Base-by-base conservation (phyloP, 2,888 invertebrate species). In the Nemapogon koenigi region DNA sequence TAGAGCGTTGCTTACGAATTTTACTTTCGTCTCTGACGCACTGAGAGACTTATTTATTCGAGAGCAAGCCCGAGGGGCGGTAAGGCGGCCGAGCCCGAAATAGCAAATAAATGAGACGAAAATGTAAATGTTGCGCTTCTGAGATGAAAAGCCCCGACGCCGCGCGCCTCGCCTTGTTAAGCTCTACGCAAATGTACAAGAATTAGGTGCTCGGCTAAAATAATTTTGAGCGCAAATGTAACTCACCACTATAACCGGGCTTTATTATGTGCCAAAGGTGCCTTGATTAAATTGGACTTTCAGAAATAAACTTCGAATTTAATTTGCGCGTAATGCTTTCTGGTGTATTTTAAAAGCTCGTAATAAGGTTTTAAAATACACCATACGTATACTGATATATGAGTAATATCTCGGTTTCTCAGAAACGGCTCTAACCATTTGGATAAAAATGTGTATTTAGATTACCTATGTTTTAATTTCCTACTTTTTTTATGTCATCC, bases 41-140 rank as follows among this genome's bases (percentile, higher is more conserved):
- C 65, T 25, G 62, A 63, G 55, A 69, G 73, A 72, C 66, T 76
- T 76, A 71, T 75, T 75, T 73, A 70, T 68, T 71, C 68, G 66
- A 61, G 62, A 57, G 61, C 59, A 55, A 62, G 46, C 36, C 46
- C 44, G 40, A 10, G 14, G 42, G 42, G 51, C 48, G n/a, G n/a
- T 54, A 51, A 56, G 55, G 39, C 29, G 56, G 56, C 57, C 53
- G 62, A 59, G 67, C 72, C 66, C 73, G 72, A 78, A 78, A 78
- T 78, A 78, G 78, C 78, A 75, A 75, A 76, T 78, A 78, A 78
- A 78, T 78, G 78, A 78, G 78, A 75, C 78, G 78, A 78, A 78
- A 78, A 78, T 78, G 78, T 78, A 78, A 78, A 78, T 78, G 78
- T 75, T 69, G 71, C 73, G 78, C 71, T 75, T 72, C 70, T 65